Evolutionary conservation across 2,888 invertebrate species (phyloP).

Genomic region (Syrista parreyssii): DNA sequence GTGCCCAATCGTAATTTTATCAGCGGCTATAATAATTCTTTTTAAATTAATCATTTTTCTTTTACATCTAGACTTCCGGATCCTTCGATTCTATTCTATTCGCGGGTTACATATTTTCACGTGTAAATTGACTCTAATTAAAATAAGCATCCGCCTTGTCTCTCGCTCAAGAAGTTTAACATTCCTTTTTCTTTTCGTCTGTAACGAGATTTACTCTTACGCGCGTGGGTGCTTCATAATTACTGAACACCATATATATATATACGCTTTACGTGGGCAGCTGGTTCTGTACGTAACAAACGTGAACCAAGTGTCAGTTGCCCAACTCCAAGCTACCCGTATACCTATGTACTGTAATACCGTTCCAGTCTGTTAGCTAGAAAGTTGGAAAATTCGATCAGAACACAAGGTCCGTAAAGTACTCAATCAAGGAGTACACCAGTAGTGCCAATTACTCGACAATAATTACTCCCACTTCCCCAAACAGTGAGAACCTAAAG

Average conservation of each 20-base stretch:
- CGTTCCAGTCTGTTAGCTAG: background rate
- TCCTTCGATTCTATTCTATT: background rate
- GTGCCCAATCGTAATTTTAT: background rate
- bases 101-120: background rate
- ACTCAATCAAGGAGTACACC: background rate
- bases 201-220: conserved; percentile 44
- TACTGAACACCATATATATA: conserved; percentile 19
- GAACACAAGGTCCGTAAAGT: background rate
- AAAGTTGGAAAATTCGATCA: background rate
- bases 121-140: background rate
- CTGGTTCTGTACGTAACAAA: background rate
- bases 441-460: background rate
- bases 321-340: background rate
- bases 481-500: background rate
- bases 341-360: background rate
- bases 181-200: background rate
- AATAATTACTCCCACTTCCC: background rate
- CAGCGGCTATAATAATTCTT: background rate
- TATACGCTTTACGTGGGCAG: background rate
- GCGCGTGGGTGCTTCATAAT: conserved; percentile 48
- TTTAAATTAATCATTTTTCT: too few relatives aligned
- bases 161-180: background rate
- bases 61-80: background rate
- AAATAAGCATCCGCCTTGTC: background rate
- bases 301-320: background rate